These are phyloP conservation scores for Xylota sylvarum DNA, from an alignment of 2,888 invertebrate genomes.

Conservation along the genomic window DNA sequence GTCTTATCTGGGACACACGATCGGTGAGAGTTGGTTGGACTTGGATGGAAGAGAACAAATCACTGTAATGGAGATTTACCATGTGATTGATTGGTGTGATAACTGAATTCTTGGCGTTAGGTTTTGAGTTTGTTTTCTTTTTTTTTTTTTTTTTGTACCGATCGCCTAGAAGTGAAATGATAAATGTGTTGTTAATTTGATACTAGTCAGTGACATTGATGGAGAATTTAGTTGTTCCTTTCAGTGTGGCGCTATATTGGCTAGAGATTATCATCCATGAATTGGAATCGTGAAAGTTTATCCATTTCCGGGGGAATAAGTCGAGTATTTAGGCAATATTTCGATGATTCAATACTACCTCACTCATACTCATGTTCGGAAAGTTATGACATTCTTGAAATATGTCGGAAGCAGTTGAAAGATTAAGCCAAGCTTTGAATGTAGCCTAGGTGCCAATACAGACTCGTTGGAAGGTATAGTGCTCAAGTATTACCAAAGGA, in stretches of 20 bases:
- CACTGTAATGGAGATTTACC: slow-evolving; percentile 24
- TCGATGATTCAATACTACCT: background rate
- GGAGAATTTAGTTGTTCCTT: slow-evolving; percentile 4
- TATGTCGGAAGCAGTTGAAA: too few relatives aligned
- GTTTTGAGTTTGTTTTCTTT: background rate
- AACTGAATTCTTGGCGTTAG: too few relatives aligned
- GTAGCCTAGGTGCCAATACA: too few relatives aligned
- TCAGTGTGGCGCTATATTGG: slow-evolving; percentile 7
- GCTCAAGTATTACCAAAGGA: too few relatives aligned
- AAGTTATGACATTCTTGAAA: too few relatives aligned
- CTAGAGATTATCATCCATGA: background rate
- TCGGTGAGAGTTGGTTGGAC: slow-evolving; percentile 6
- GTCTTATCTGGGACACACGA: slow-evolving; percentile 12
- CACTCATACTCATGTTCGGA: too few relatives aligned
- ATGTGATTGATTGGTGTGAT: slow-evolving; percentile 37
- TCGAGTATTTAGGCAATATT: background rate
- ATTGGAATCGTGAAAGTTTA: background rate
- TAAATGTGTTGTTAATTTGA: background rate
- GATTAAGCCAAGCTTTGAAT: too few relatives aligned
- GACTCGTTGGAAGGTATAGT: too few relatives aligned
- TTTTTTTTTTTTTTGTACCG: background rate
- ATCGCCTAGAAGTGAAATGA: background rate
- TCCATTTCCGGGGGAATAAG: background rate
- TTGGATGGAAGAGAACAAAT: slow-evolving; percentile 15
- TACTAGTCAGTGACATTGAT: slow-evolving; percentile 14